phyloP scores from a whole-genome alignment of 2,113 vertebrate genomes.

The Grantiella picta region DNA sequence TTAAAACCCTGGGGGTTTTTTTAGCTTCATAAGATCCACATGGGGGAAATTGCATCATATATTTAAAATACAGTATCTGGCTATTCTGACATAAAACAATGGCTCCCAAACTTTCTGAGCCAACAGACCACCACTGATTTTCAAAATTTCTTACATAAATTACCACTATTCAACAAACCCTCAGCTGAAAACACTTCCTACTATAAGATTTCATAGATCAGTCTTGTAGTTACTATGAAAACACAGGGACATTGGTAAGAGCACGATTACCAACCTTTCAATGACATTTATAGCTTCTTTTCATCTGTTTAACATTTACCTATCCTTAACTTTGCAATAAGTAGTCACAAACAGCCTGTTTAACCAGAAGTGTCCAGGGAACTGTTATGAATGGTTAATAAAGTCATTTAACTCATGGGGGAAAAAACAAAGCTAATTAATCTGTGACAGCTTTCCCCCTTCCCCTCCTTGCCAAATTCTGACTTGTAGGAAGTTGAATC shows the following conservation, averaged over 20 bases:
- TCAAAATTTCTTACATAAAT: background rate
- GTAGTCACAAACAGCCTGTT: background rate
- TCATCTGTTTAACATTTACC: background rate
- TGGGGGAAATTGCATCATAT: background rate
- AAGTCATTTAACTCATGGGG: background rate
- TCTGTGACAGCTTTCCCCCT: background rate
- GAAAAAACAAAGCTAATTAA: background rate
- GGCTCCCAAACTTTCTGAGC: background rate
- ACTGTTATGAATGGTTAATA: background rate
- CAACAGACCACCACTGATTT: background rate
- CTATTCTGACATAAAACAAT: background rate
- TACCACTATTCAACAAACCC: background rate
- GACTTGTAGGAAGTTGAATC: background rate
- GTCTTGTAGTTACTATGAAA: background rate
- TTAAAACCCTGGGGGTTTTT: background rate
- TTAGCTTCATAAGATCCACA: background rate
- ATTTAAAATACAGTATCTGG: background rate
- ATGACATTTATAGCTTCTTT: background rate
- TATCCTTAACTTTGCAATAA: background rate
- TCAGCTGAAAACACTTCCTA: background rate
- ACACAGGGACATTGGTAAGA: background rate
- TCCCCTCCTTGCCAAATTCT: background rate
- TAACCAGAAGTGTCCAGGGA: background rate
- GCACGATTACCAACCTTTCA: background rate
- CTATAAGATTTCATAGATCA: background rate